phyloP scores from a whole-genome alignment of 1,140 invertebrate species.

The Drosophila kanapiae region DNA sequence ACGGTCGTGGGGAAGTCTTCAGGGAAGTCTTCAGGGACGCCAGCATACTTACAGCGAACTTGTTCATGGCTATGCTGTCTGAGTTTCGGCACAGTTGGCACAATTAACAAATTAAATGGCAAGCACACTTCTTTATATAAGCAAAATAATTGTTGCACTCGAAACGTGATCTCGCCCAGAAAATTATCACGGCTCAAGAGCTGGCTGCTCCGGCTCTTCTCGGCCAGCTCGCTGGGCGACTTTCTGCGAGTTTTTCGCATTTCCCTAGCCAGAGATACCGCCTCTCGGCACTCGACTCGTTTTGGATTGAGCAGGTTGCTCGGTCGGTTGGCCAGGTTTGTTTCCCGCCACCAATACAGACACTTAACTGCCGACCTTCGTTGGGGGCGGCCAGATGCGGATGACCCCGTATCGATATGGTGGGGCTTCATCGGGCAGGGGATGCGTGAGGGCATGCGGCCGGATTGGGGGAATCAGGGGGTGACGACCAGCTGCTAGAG shows the following conservation, averaged over 20 bases:
- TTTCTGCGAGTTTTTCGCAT: constrained; percentile 31
- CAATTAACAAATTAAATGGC: constrained; percentile 79
- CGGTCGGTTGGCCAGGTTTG: constrained; percentile 17
- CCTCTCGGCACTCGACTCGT: constrained; percentile 13
- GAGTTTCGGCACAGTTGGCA: constrained; percentile 75
- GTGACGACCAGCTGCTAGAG: neutral
- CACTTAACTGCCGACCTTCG: constrained; percentile 32
- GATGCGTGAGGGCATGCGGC: constrained; percentile 47
- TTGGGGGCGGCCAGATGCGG: constrained; percentile 15
- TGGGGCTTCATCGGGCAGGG: neutral
- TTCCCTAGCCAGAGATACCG: constrained; percentile 40
- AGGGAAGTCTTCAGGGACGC: constrained; percentile 38
- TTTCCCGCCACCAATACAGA: constrained; percentile 8
- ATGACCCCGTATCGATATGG: constrained; percentile 1
- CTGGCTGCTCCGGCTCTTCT: constrained; percentile 29
- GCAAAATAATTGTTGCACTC: constrained; percentile 74
- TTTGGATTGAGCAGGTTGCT: constrained; percentile 21
- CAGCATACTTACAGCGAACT: constrained; percentile 70
- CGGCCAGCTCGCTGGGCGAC: constrained; percentile 34
- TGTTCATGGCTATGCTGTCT: constrained; percentile 71
- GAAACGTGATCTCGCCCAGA: constrained; percentile 76
- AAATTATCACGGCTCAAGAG: constrained; percentile 71
- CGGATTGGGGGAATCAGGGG: constrained; percentile 12
- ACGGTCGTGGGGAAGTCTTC: constrained; percentile 13
- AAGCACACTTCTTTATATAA: constrained; percentile 82